These are phyloP conservation scores for Hippoglossus hippoglossus DNA, from an alignment of 2,797 vertebrate species.

Conservation along the genomic window DNA sequence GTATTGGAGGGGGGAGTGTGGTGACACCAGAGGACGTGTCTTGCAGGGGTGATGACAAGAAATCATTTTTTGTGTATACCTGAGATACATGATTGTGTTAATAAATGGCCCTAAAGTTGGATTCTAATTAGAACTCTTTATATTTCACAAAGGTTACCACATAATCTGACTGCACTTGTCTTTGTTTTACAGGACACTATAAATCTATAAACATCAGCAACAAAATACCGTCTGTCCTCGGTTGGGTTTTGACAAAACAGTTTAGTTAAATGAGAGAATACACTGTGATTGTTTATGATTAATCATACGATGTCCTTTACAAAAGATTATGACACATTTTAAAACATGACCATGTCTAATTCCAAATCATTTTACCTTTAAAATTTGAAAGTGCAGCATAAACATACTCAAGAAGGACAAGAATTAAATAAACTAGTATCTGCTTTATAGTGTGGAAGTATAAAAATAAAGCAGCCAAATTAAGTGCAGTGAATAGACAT, in stretches of 20 bases:
- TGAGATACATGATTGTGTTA: neutral
- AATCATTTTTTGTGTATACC: neutral
- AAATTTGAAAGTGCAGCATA: neutral
- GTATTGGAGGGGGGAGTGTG: slow-evolving; percentile 12
- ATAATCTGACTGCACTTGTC: neutral
- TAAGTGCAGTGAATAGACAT: neutral
- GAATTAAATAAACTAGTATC: neutral
- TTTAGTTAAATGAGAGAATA: neutral
- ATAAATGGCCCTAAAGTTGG: neutral
- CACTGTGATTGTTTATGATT: neutral
- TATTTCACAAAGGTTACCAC: neutral
- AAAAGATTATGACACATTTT: too few relatives aligned
- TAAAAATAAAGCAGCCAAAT: too few relatives aligned
- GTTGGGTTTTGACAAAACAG: neutral
- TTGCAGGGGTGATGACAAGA: neutral
- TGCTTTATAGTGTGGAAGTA: neutral
- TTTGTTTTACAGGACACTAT: neutral
- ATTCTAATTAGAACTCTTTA: neutral
- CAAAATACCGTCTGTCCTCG: neutral
- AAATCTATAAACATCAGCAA: neutral
- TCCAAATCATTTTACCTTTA: neutral
- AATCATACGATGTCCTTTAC: neutral
- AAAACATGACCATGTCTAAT: too few relatives aligned
- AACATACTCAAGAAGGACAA: neutral
- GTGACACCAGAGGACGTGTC: neutral